Base-by-base conservation (phyloP, 2,797 vertebrate species). In the Echiichthys vipera region DNA sequence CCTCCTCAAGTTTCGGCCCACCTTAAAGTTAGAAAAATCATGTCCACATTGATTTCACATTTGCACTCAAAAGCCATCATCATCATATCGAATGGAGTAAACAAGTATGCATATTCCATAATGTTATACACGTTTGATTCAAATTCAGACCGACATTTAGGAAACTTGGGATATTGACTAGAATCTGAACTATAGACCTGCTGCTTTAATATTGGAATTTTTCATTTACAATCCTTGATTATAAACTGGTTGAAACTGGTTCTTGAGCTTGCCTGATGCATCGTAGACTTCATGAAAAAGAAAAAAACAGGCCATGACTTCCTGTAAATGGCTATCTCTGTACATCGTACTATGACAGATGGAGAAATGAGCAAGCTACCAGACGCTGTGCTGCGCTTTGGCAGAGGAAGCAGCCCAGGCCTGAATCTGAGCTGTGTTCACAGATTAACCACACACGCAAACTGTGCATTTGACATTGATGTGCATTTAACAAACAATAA, bases 311-410 rank as follows among this genome's bases (percentile, higher is more conserved):
- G 5, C 65, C 43, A 0, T 18, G 45, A 71, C 50, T 81, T 87
- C 65, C 67, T 79, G 73, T 65, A 37, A 71, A 59, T 36, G 46
- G 29, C 29, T 0, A 15, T 67, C n/a, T 77, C 14, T 49, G 22
- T 14, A 47, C 50, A 62, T 27, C 54, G 40, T 67, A 45, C 22
- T 22, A 66, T n/a, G 43, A 46, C 82, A 78, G 82, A 83, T 77
- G 85, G 77, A 84, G 80, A 65, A 71, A 71, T 56, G 71, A 86
- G 67, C 63, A 56, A 25, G 43, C 13, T 18, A 24, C 34, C 34
- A 71, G 64, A 43, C 2, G 10, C 49, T 37, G 54, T 8, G 9
- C 37, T 40, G 34, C 6, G 65, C 56, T 59, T 20, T 78, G 32
- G 17, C 67, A 54, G 56, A 76, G 75, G 81, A 89, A 82, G 55